Evolutionary conservation across 2,797 vertebrate species (phyloP).

Genomic region (Notolepis coatsorum): DNA sequence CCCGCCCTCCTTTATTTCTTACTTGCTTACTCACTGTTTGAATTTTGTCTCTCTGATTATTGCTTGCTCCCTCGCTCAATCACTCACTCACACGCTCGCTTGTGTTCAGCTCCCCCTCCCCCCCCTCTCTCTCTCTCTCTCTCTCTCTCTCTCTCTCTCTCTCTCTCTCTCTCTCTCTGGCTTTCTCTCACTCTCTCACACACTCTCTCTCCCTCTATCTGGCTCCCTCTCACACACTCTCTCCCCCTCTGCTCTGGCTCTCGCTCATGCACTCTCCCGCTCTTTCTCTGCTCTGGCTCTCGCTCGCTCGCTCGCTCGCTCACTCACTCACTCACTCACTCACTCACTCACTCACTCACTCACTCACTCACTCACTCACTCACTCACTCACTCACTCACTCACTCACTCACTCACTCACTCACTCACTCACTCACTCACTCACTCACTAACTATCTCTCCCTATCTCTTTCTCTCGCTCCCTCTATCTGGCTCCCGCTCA

Average conservation of each 20-base stretch:
- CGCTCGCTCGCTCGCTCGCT: too few species aligned
- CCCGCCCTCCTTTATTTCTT: too few species aligned
- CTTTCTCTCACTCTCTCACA: neutral
- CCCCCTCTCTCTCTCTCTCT: constrained; percentile 2
- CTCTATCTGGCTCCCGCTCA: neutral
- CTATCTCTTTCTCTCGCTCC: neutral
- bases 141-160: constrained; percentile 19
- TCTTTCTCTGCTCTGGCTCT: too few species aligned
- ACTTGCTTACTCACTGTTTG: too few species aligned
- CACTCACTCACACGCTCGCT: too few species aligned
- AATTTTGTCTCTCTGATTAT: too few species aligned
- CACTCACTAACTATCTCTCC: constrained; percentile 16
- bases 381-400: constrained; percentile 11
- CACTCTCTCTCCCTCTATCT: neutral
- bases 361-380: too few species aligned
- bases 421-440: constrained; percentile 10
- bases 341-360: too few species aligned
- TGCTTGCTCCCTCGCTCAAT: constrained; percentile 12
- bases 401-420: neutral
- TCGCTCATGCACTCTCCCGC: too few species aligned
- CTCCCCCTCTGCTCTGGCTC: too few species aligned
- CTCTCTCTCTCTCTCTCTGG: constrained; percentile 15
- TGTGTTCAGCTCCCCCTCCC: neutral
- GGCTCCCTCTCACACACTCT: neutral
- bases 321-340: too few species aligned